Evolutionary conservation across 2,797 vertebrate genomes (phyloP).

Genomic region (Falco concolor): DNA sequence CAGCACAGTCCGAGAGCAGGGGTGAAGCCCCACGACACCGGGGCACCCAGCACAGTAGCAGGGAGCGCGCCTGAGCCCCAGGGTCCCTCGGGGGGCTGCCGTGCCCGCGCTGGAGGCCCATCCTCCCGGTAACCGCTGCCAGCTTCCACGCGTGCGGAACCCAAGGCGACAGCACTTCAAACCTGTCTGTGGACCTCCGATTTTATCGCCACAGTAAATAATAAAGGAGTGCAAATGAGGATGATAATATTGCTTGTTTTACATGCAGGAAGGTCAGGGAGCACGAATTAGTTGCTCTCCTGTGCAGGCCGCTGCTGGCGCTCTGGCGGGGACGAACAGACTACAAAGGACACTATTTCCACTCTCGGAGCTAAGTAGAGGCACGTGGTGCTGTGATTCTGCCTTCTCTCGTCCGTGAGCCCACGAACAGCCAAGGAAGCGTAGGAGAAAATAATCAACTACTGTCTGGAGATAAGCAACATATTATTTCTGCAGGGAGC

Average conservation of each 20-base stretch:
- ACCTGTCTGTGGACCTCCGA: not conserved
- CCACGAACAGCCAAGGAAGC: not conserved
- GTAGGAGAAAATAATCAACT: constrained; percentile 30
- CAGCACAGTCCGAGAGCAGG: accelerated
- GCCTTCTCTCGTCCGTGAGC: not conserved
- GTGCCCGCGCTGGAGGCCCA: accelerated
- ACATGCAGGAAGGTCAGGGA: constrained; percentile 50
- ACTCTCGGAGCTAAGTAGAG: not conserved
- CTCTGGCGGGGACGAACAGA: not conserved
- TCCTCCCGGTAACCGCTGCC: not conserved
- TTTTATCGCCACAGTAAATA: not conserved
- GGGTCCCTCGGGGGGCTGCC: accelerated
- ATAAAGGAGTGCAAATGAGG: constrained; percentile 46
- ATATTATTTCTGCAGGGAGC: constrained; percentile 34
- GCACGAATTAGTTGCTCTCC: constrained; percentile 26
- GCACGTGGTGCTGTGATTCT: not conserved
- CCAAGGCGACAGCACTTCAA: not conserved
- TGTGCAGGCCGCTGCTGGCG: not conserved
- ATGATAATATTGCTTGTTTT: constrained; percentile 41
- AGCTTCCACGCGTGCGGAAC: not conserved
- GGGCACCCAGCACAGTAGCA: not conserved
- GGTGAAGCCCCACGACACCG: not conserved
- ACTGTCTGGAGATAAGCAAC: constrained; percentile 39
- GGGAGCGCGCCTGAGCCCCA: not conserved
- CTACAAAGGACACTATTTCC: not conserved